Evolutionary conservation across 2,888 invertebrate species (phyloP).

Genomic region (Dendrolimus pini): DNA sequence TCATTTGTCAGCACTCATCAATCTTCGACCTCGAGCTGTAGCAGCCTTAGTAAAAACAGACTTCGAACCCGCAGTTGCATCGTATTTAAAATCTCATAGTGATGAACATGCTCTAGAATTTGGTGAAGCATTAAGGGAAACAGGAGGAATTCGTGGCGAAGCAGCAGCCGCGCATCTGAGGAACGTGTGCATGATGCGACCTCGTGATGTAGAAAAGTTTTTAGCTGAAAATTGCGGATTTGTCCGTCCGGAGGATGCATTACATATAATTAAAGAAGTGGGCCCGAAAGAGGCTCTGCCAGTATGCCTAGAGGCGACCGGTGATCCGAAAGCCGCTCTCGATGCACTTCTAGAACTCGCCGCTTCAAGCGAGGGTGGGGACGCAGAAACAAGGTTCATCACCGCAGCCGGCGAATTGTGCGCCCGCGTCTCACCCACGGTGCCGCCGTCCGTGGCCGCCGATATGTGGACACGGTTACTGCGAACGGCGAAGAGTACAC

Average conservation of each 20-base stretch:
- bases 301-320: conserved; percentile 53
- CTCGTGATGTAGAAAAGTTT: conserved; percentile 39
- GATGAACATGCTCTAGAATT: conserved; percentile 27
- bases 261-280: conserved; percentile 39
- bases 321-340: conserved; percentile 54
- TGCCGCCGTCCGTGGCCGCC: conserved; percentile 33
- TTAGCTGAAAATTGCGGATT: conserved; percentile 41
- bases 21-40: conserved; percentile 43
- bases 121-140: conserved; percentile 32
- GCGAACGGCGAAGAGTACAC: conserved; percentile 27
- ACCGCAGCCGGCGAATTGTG: conserved; percentile 44
- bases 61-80: conserved; percentile 21
- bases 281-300: conserved; percentile 51
- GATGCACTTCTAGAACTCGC: conserved; percentile 40
- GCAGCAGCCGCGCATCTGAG: conserved; percentile 44
- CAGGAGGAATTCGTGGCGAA: conserved; percentile 28
- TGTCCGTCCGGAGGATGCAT: conserved; percentile 58
- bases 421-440: conserved; percentile 38
- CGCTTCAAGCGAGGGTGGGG: conserved; percentile 17
- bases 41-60: conserved; percentile 43
- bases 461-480: conserved; percentile 45
- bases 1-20: conserved; percentile 33
- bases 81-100: conserved; percentile 1
- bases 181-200: conserved; percentile 38
- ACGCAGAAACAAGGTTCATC: conserved; percentile 20